Conservation (phyloP, 2,113 vertebrate genomes). For the Neotoma lepida region DNA sequence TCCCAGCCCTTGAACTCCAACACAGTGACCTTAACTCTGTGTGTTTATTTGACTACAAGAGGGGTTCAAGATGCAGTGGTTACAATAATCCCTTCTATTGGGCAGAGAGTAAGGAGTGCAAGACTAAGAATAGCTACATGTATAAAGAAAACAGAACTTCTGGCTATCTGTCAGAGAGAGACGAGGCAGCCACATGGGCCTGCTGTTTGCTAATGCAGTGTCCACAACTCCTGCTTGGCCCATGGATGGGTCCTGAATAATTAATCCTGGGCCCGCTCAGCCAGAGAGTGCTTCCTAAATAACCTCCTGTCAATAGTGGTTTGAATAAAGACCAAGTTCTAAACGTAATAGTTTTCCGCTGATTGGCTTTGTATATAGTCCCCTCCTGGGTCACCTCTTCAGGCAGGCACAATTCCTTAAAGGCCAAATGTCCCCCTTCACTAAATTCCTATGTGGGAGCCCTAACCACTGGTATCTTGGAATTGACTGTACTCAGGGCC, state of each 20-base stretch:
- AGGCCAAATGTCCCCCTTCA: background rate
- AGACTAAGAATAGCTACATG: slow-evolving; percentile 66
- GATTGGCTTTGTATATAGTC: background rate
- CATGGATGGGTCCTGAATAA: slow-evolving; percentile 79
- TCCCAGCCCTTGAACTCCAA: slow-evolving; percentile 14
- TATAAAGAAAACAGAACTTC: slow-evolving; percentile 75
- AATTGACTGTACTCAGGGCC: background rate
- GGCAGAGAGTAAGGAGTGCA: slow-evolving; percentile 56
- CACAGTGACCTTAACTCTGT: background rate
- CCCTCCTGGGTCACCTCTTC: background rate
- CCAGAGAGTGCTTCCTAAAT: slow-evolving; percentile 82
- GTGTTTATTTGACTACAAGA: slow-evolving; percentile 50
- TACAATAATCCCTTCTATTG: slow-evolving; percentile 58
- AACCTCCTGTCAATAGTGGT: slow-evolving; percentile 77
- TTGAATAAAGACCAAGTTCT: slow-evolving; percentile 78
- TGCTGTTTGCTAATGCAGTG: slow-evolving; percentile 59
- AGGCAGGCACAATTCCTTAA: background rate
- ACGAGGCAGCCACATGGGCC: background rate
- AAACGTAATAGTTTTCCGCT: slow-evolving; percentile 63
- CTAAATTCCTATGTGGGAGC: background rate
- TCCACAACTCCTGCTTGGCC: slow-evolving; percentile 60
- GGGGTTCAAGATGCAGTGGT: slow-evolving; percentile 33
- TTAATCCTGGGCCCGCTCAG: slow-evolving; percentile 68
- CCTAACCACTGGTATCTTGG: background rate
- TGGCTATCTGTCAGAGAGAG: slow-evolving; percentile 59